Base-by-base conservation (phyloP, 2,888 invertebrate genomes). In the Pomacea canaliculata region DNA sequence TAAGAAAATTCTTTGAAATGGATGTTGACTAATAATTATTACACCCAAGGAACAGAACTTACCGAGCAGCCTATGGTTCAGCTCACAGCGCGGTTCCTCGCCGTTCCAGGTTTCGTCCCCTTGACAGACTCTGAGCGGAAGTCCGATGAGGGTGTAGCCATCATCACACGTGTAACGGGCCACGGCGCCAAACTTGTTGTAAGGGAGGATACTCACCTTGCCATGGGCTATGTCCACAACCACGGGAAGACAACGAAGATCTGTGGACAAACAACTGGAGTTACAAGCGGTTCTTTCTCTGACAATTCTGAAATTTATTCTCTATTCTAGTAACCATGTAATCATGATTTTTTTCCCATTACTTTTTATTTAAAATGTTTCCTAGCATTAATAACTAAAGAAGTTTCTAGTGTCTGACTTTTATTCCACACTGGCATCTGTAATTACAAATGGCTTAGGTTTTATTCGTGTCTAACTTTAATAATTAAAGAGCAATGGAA, bases 31-130 rank as follows among this genome's bases (percentile, higher is more conserved):
- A 16, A 56, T 10, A 56, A 56, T 16, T 56, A 7, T 2, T 56
- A 13, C 16, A 16, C 51, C 3, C 5, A 37, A 37, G 37, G 51
- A 1, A 2, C 37, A 19, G n/a, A 10, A 71, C 78, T 60, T 71
- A 81, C 81, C 79, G n/a, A 79, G 70, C 16, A 78, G 63, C 62
- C 75, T 78, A 63, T 84, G 82, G 18, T 84, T 79, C 37, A 85
- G 80, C 62, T 82, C 83, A 83, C 92, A 92, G 62, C 85, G 83
- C 1, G 92, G 92, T 56, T 88, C 86, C 9, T 87, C 81, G 1
- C 90, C 91, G 77, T 90, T 91, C 92, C 92, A 92, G 74, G 89
- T 88, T 46, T 90, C 89, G 80, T 92, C 92, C 0, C 91, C 92
- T 78, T 91, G 91, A 83, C 92, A 92, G 59, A 91, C 86, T 56